Conservation (phyloP, 2,113 vertebrate genomes). For the Eubucco bourcierii region DNA sequence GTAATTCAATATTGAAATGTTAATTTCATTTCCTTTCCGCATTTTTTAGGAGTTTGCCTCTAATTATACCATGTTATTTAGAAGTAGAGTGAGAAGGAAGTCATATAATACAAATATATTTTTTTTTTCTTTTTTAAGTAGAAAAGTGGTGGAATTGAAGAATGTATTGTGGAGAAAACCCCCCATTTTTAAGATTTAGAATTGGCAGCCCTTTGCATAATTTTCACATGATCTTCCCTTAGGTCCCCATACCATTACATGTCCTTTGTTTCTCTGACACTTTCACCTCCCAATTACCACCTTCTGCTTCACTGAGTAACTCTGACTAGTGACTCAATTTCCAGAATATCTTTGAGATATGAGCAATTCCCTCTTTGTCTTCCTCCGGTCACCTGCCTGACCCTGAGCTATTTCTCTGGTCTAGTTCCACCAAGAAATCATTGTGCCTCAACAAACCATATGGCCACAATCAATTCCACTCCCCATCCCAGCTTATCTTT, state of each 20-base stretch:
- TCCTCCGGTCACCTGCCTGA: conserved; percentile 48
- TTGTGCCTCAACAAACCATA: conserved; percentile 53
- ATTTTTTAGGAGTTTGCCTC: background rate
- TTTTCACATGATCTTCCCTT: background rate
- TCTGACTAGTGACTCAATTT: conserved; percentile 47
- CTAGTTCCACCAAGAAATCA: conserved; percentile 55
- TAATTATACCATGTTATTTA: background rate
- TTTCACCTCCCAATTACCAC: conserved; percentile 45
- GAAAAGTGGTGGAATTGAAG: background rate
- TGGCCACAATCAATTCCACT: conserved; percentile 63
- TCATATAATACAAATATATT: background rate
- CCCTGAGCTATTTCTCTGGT: conserved; percentile 53
- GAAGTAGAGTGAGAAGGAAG: background rate
- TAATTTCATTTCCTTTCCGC: background rate
- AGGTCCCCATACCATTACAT: background rate
- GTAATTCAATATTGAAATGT: background rate
- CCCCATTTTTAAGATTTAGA: background rate
- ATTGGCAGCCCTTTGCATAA: background rate
- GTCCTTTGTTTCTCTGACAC: conserved; percentile 35
- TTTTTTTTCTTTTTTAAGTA: background rate
- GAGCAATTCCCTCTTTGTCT: conserved; percentile 42
- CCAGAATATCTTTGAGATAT: conserved; percentile 57
- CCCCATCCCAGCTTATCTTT: conserved; percentile 61
- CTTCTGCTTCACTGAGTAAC: conserved; percentile 26
- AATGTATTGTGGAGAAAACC: background rate